Evolutionary conservation across 2,113 vertebrate species (phyloP).

Genomic region (Numida meleagris): DNA sequence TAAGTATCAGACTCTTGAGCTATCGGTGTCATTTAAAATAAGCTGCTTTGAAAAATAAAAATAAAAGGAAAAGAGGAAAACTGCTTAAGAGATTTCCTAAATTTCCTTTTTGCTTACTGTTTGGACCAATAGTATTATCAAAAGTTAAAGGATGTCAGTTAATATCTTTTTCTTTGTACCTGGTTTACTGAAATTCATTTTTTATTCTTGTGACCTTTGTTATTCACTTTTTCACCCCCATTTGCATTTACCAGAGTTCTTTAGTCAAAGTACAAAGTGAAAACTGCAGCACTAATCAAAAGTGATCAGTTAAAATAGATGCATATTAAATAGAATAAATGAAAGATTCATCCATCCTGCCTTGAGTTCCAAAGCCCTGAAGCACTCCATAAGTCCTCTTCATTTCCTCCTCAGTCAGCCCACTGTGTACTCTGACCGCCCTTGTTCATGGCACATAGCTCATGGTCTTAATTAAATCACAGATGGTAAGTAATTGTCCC

Average conservation of each 20-base stretch:
- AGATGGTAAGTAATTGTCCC: neutral
- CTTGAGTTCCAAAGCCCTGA: neutral
- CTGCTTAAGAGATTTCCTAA: neutral
- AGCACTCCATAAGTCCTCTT: rapidly evolving
- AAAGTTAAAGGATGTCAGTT: neutral
- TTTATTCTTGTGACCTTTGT: neutral
- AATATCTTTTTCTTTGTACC: neutral
- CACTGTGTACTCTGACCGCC: neutral
- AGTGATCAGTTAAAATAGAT: neutral
- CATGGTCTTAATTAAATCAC: neutral
- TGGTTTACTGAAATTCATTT: neutral
- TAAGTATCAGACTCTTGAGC: neutral
- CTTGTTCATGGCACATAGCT: neutral
- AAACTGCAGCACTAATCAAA: neutral
- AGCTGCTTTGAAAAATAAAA: neutral
- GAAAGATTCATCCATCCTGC: neutral
- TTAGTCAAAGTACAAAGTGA: neutral
- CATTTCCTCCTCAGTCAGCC: neutral
- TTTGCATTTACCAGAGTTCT: neutral
- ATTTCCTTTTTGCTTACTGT: neutral
- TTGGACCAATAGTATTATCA: neutral
- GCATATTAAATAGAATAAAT: neutral
- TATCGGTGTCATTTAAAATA: neutral
- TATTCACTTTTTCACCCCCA: neutral
- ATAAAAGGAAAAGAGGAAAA: neutral